Evolutionary conservation across 2,888 invertebrate species (phyloP).

Genomic region (Lingula anatina): DNA sequence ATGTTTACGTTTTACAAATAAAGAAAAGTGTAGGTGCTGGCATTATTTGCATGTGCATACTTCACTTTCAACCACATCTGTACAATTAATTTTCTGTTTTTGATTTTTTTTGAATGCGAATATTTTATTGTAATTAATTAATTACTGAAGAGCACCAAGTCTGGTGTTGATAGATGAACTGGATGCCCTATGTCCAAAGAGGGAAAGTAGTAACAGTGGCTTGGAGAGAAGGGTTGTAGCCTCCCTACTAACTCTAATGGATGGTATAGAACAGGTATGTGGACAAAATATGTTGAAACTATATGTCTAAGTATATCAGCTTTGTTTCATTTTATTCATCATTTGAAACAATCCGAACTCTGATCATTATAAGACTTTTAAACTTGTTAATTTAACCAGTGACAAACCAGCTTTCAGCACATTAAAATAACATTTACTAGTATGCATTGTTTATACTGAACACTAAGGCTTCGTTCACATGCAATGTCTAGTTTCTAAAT

Average conservation of each 20-base stretch:
- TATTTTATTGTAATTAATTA: too few species aligned
- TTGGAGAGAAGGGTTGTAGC: slow-evolving; percentile 70
- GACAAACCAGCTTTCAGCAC: too few species aligned
- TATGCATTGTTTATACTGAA: too few species aligned
- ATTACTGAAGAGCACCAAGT: slow-evolving; percentile 62
- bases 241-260: slow-evolving; percentile 62
- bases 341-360: not conserved
- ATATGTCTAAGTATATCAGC: not conserved
- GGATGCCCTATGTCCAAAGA: slow-evolving; percentile 69
- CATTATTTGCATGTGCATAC: too few species aligned
- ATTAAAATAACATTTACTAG: too few species aligned
- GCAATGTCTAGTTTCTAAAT: too few species aligned
- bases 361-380: not conserved
- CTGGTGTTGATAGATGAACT: slow-evolving; percentile 81
- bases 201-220: slow-evolving; percentile 57
- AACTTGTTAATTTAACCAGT: not conserved
- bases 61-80: too few species aligned
- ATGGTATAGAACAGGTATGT: slow-evolving; percentile 55
- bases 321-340: not conserved
- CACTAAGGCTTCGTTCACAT: too few species aligned
- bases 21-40: too few species aligned
- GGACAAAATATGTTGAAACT: not conserved
- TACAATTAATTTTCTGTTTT: too few species aligned
- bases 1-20: too few species aligned
- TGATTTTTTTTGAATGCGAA: too few species aligned